A percentile compares a stretch with the other conserved stretches of the same genome.
These are phyloP conservation scores for Heliconius aoede DNA, from an alignment of 2,888 invertebrate species.

Conservation along the genomic window DNA sequence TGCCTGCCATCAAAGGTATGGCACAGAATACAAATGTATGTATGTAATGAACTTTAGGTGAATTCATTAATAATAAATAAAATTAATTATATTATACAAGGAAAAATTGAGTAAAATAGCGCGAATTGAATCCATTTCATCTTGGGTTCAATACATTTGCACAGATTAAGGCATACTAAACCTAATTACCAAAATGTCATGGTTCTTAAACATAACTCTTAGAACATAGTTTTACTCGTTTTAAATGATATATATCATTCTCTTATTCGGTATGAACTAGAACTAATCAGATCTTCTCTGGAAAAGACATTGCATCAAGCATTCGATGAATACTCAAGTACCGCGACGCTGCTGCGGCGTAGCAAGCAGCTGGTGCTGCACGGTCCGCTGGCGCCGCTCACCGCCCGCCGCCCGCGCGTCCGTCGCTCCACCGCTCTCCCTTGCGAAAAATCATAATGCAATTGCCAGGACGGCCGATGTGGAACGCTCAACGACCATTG, in stretches of 20 bases:
- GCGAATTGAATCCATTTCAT: neutral
- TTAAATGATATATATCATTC: neutral
- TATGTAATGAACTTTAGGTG: neutral
- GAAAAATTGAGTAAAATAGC: too few species aligned
- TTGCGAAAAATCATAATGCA: constrained; percentile 84
- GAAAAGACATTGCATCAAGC: constrained; percentile 41
- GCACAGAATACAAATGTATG: constrained; percentile 75
- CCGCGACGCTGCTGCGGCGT: constrained; percentile 62
- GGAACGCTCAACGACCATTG: constrained; percentile 77
- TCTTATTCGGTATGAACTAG: neutral
- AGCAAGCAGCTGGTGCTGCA: constrained; percentile 76
- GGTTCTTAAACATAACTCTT: neutral
- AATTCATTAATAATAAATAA: neutral
- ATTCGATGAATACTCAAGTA: constrained; percentile 62
- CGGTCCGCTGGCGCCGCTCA: constrained; percentile 73
- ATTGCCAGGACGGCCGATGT: constrained; percentile 82
- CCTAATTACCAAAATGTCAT: neutral
- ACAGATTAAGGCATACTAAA: neutral
- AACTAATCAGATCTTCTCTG: constrained; percentile 49
- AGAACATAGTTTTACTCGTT: neutral
- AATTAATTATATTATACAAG: too few species aligned
- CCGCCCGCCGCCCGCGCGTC: constrained; percentile 64
- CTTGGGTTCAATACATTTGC: neutral
- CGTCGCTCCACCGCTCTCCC: constrained; percentile 69
- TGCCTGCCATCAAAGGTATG: constrained; percentile 60